phyloP scores from a whole-genome alignment of 2,797 vertebrate genomes.

The Ctenopoma multispine region DNA sequence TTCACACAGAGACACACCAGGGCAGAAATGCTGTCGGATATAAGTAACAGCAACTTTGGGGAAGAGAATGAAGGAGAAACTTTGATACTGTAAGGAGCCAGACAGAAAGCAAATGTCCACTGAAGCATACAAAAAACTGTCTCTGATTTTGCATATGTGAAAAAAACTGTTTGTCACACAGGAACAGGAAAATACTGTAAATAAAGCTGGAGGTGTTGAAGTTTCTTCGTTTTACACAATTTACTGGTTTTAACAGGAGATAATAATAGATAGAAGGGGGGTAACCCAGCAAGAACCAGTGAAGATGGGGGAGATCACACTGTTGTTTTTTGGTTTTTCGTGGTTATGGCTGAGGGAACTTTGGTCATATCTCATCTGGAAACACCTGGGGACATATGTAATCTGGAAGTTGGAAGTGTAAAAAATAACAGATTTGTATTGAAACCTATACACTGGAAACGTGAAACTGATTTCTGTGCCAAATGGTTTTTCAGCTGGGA shows the following conservation, averaged over 20 bases:
- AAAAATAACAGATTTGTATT: slow-evolving; percentile 27
- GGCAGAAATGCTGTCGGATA: slow-evolving; percentile 6
- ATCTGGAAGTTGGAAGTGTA: slow-evolving; percentile 3
- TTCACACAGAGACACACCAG: slow-evolving; percentile 11
- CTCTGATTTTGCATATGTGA: slow-evolving; percentile 54
- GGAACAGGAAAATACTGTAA: slow-evolving; percentile 2
- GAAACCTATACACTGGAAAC: slow-evolving; percentile 2
- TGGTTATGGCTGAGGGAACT: slow-evolving; percentile 27
- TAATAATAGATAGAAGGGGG: slow-evolving; percentile 28
- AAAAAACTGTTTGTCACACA: slow-evolving; percentile 31
- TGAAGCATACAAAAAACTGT: slow-evolving; percentile 51
- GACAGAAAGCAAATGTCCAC: slow-evolving; percentile 57
- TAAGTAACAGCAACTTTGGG: slow-evolving; percentile 21
- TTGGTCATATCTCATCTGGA: background rate
- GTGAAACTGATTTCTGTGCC: slow-evolving; percentile 13
- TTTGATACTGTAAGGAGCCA: slow-evolving; percentile 9
- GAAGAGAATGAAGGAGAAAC: slow-evolving; percentile 43
- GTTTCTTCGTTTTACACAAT: slow-evolving; percentile 14
- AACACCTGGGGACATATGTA: slow-evolving; percentile 18
- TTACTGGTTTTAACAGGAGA: slow-evolving; percentile 6
- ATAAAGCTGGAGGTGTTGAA: background rate
- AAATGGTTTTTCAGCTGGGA: slow-evolving; percentile 26
- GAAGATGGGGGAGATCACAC: slow-evolving; percentile 33
- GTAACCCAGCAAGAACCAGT: slow-evolving; percentile 27
- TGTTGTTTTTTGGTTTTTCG: slow-evolving; percentile 21